Evolutionary conservation across 2,797 vertebrate species (phyloP).

Genomic region (Eleutherodactylus coqui): DNA sequence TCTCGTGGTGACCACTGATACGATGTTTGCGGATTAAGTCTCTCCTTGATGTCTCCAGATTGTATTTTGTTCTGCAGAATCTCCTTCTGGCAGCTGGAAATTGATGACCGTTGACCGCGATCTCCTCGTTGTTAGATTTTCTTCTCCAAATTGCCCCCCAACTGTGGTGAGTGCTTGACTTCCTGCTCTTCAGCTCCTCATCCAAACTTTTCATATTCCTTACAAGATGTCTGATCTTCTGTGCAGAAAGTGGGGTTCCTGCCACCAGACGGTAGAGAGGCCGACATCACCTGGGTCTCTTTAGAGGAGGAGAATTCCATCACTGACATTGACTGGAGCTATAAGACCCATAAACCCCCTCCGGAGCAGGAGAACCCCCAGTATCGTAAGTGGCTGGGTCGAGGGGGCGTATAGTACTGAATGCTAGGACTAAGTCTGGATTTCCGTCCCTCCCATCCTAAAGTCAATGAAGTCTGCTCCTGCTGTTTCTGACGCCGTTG

Average conservation of each 20-base stretch:
- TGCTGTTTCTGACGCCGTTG: not conserved
- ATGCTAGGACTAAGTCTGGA: no score
- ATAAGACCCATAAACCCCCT: conserved; percentile 84
- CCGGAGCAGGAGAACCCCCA: conserved; percentile 85
- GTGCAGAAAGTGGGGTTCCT: conserved; percentile 90
- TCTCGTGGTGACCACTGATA: no score
- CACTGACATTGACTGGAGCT: conserved; percentile 84
- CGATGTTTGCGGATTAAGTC: not conserved
- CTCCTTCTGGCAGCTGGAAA: conserved; percentile 82
- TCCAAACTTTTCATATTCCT: not conserved
- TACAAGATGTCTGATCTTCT: conserved; percentile 24
- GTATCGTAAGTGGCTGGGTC: conserved; percentile 84
- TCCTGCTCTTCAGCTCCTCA: not conserved
- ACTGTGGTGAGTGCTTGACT: conserved; percentile 80
- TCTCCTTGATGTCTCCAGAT: not conserved
- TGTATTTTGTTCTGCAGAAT: conserved; percentile 63
- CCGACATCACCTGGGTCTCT: conserved; percentile 83
- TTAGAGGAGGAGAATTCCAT: conserved; percentile 82
- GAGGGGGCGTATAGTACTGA: no score
- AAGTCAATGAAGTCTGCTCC: not conserved
- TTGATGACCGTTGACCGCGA: conserved; percentile 87
- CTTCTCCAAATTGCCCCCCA: conserved; percentile 87
- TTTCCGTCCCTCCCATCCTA: no score
- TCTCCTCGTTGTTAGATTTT: conserved; percentile 90
- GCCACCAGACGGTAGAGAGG: conserved; percentile 77